Base-by-base conservation (phyloP, 2,888 invertebrate genomes). In the Boloria selene region DNA sequence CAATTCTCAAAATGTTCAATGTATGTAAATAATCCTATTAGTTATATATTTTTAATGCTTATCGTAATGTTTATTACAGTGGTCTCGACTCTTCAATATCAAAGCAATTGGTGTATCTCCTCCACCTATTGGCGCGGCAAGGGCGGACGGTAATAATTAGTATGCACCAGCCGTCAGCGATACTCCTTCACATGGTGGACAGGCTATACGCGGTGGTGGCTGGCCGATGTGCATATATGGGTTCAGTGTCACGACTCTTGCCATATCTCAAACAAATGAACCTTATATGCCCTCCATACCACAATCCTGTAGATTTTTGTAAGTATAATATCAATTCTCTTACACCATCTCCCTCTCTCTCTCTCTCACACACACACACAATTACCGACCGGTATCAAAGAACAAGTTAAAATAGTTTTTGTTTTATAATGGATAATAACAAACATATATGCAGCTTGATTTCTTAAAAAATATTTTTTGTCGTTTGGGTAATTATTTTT, bases 221-320 rank as follows among this genome's bases (percentile, higher is more conserved):
- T 44, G 98, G 98, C 0, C 92, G 93, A 72, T 97, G 97, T 79
- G 94, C 96, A 17, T 97, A 96, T 81, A 95, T 96, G 68, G 98
- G 98, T 10, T 94, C 96, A 0, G 94, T 97, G 0, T 92, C 93
- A 42, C 94, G 95, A 65, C 86, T 98, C 22, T 91, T 98, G 58
- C 96, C 96, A 0, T 98, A 95, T 89, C 88, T 98, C 68, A 93
- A 93, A 60, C 93, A 94, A 70, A 89, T 95, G 67, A 94, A 94
- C 72, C 88, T 98, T 14, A 89, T 93, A 38, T 98, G 98, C 84
- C 98, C 98, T 0, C 94, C 95, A 16, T 97, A 96, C 79, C 97
- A 98, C 84, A 98, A 98, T 88, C 97, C 98, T 50, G 96, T 97
- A 16, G 98, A 98, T 86, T 98, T 95, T 87, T 93, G 97, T 97